Conservation (phyloP, 2,113 vertebrate species). For the Tenrec ecaudatus region DNA sequence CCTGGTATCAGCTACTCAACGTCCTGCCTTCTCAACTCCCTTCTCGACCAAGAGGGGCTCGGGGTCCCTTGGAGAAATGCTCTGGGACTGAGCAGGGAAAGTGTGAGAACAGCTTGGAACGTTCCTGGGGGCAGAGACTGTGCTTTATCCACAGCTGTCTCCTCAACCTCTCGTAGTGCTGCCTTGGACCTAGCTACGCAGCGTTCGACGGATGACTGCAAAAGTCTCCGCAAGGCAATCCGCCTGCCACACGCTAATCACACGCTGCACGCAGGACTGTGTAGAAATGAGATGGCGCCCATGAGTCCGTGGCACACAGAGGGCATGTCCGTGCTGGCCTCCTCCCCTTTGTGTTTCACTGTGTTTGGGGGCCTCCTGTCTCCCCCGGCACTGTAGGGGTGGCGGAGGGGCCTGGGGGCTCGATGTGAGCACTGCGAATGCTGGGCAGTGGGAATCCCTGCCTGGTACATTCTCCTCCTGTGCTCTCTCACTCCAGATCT, state of each 20-base stretch:
- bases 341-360: not conserved
- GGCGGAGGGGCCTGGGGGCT: not conserved
- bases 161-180: not conserved
- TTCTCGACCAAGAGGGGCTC: not conserved
- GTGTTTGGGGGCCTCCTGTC: not conserved
- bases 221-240: not conserved
- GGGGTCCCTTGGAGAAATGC: not conserved
- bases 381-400: not conserved
- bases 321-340: not conserved
- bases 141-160: not conserved
- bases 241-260: not conserved
- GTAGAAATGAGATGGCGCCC: not conserved
- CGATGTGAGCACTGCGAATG: no score
- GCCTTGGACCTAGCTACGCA: not conserved
- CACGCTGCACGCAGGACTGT: no score
- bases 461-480: fast-evolving
- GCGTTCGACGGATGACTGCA: not conserved
- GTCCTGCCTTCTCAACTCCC: not conserved
- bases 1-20: no score
- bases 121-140: not conserved
- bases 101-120: not conserved
- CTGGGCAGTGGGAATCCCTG: no score
- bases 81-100: not conserved
- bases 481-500: constrained; percentile 89
- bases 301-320: not conserved